Conservation (phyloP, 2,113 vertebrate species). For the Nothocercus nigrocapillus region DNA sequence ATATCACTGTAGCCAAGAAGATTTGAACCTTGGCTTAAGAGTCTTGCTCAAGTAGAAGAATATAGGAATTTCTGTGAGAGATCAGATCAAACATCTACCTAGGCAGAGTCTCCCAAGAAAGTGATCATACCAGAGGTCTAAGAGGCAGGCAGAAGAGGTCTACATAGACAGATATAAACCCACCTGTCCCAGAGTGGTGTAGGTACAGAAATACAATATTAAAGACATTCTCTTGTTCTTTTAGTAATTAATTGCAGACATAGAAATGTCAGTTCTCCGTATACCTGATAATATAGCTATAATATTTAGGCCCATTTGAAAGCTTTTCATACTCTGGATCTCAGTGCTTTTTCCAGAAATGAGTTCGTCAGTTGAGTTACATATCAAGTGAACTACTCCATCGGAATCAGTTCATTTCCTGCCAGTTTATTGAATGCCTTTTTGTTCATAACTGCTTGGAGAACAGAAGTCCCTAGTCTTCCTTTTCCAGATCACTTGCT, state of each 20-base stretch:
- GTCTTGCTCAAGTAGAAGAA: background rate
- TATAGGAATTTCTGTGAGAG: background rate
- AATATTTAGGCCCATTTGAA: background rate
- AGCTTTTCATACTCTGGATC: background rate
- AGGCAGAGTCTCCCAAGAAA: background rate
- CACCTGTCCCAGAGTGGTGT: background rate
- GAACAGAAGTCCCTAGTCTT: background rate
- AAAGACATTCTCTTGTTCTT: background rate
- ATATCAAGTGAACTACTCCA: background rate
- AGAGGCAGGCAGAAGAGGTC: background rate
- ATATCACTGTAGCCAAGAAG: background rate
- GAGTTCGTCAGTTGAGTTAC: background rate
- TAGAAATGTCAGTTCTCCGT: background rate
- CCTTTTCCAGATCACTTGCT: background rate
- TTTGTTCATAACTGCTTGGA: background rate
- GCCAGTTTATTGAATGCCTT: background rate
- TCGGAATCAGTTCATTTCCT: background rate
- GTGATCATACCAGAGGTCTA: background rate
- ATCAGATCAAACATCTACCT: background rate
- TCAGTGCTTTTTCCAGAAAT: background rate
- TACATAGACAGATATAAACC: background rate
- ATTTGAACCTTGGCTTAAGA: background rate
- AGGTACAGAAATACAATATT: background rate
- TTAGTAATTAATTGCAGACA: background rate
- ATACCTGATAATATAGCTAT: background rate